Evolutionary conservation across 2,113 vertebrate genomes (phyloP).

Genomic region (Jaculus jaculus): DNA sequence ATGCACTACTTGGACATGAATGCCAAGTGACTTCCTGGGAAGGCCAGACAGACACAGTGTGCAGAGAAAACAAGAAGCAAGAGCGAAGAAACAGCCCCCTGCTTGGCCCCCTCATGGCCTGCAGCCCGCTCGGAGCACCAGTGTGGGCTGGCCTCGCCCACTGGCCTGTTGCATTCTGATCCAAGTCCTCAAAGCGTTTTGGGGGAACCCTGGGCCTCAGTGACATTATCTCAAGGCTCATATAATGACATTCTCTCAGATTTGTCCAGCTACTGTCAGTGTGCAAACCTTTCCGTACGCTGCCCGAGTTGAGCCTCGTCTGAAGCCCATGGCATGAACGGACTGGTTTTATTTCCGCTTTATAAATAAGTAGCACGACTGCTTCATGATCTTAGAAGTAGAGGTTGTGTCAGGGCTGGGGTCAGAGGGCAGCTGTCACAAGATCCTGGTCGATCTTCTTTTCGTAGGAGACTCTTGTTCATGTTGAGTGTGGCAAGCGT

Average conservation of each 20-base stretch:
- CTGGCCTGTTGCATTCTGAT: not conserved
- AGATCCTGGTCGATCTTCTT: no score
- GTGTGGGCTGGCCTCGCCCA: not conserved
- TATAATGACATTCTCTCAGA: not conserved
- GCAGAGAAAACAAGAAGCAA: not conserved
- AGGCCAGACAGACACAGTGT: not conserved
- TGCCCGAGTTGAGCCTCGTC: not conserved
- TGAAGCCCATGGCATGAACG: not conserved
- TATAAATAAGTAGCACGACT: not conserved
- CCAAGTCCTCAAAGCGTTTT: not conserved
- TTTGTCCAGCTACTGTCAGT: not conserved
- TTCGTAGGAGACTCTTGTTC: not conserved
- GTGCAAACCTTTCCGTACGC: not conserved
- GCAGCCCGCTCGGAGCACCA: rapidly evolving
- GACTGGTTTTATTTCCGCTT: not conserved
- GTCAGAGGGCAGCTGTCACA: not conserved
- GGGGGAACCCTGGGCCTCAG: not conserved
- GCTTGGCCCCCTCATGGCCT: not conserved
- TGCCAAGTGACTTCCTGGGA: not conserved
- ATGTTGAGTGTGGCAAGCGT: not conserved
- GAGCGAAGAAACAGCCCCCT: not conserved
- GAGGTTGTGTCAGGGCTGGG: not conserved
- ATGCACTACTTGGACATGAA: not conserved
- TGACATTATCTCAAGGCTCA: not conserved
- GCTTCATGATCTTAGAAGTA: not conserved